These are phyloP conservation scores for Tretioscincus oriximinensis DNA, from an alignment of 2,113 vertebrate species.

Conservation along the genomic window DNA sequence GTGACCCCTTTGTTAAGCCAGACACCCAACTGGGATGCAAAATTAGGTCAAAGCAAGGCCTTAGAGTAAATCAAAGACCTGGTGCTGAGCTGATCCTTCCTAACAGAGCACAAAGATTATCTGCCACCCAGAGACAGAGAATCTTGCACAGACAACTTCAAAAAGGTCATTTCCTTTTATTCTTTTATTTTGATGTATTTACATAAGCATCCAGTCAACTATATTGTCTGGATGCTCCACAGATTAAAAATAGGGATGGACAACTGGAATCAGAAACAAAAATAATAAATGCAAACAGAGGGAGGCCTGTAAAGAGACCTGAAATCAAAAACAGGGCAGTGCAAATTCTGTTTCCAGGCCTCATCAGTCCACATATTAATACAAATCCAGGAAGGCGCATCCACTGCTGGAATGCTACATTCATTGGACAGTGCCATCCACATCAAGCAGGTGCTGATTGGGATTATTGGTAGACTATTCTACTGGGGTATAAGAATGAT, in stretches of 20 bases:
- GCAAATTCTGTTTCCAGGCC: background rate
- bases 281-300: background rate
- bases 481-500: too few species aligned
- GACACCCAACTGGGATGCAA: constrained; percentile 11
- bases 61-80: background rate
- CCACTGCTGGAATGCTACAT: too few species aligned
- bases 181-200: background rate
- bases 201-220: background rate
- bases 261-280: background rate
- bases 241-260: background rate
- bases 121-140: background rate
- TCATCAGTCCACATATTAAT: too few species aligned
- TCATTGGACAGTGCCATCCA: too few species aligned
- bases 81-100: background rate
- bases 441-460: too few species aligned
- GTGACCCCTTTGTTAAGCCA: constrained; percentile 42
- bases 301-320: background rate
- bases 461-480: too few species aligned
- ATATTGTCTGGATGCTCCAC: background rate
- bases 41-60: constrained; percentile 36
- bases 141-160: background rate
- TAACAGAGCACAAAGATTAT: background rate
- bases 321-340: background rate
- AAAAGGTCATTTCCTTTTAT: background rate
- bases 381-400: too few species aligned